These are phyloP conservation scores for Polypedilum vanderplanki DNA, from an alignment of 1,140 invertebrate species.

Conservation along the genomic window DNA sequence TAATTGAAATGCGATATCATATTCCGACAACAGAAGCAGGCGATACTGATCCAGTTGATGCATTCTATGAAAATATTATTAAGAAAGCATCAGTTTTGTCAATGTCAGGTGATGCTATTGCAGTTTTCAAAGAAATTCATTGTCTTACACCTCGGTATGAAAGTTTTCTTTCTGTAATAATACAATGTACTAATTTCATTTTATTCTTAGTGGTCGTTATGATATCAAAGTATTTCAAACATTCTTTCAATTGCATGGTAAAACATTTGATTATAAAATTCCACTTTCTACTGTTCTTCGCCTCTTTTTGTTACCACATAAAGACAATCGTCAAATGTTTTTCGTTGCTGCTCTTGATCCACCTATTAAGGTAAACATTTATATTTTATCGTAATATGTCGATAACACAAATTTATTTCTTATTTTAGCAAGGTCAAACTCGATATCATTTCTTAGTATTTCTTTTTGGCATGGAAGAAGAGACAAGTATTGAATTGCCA, in stretches of 20 bases:
- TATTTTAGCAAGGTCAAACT: slow-evolving; percentile 82
- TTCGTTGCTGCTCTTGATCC: slow-evolving; percentile 99
- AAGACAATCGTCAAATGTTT: slow-evolving; percentile 96
- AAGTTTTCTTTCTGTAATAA: slow-evolving; percentile 30
- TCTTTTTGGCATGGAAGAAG: slow-evolving; percentile 90
- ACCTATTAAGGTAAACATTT: slow-evolving; percentile 69
- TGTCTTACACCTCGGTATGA: slow-evolving; percentile 92
- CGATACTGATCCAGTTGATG: slow-evolving; percentile 86
- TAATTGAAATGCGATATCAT: slow-evolving; percentile 97
- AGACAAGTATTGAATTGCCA: slow-evolving; percentile 86
- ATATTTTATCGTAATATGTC: too few species aligned
- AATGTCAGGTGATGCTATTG: slow-evolving; percentile 95
- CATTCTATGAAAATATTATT: slow-evolving; percentile 94
- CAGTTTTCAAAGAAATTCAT: slow-evolving; percentile 92
- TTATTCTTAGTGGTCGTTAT: slow-evolving; percentile 85
- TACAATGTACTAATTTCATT: slow-evolving; percentile 33
- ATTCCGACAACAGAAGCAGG: slow-evolving; percentile 81
- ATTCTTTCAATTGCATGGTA: slow-evolving; percentile 98
- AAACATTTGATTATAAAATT: slow-evolving; percentile 99
- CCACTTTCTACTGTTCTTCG: slow-evolving; percentile 92
- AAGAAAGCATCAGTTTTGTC: slow-evolving; percentile 96
- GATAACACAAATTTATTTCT: too few species aligned
- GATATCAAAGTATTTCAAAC: slow-evolving; percentile 98
- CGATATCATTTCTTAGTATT: slow-evolving; percentile 92
- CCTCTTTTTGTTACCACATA: slow-evolving; percentile 92